Evolutionary conservation across 2,888 invertebrate genomes (phyloP), one percentile per base, ranked within the genome.

Genomic region (Pharmacophagus antenor): DNA sequence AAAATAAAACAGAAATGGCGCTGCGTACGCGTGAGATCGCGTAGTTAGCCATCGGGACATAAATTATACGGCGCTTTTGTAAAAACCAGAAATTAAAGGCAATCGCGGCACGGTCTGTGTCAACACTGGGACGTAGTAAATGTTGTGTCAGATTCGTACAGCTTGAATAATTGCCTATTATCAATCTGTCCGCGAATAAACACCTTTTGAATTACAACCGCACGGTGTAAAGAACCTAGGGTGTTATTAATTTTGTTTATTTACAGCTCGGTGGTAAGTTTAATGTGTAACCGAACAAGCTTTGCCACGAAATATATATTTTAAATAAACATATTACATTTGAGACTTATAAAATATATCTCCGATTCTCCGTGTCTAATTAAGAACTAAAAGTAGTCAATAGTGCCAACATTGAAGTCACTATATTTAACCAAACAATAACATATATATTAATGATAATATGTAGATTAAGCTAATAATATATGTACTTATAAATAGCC

Each of bases 71-170:
- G 20, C 18, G 18, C 4, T 42, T 42, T 44, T 20, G 27, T 44
- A 44, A 21, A 57, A 57, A 50, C 44, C 50, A 31, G 49, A 44
- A 42, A 57, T 57, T 50, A 57, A 42, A 49, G 31, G 12, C 21
- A 27, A 37, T 23, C 49, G 8, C 27, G 10, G 20, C 6, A 15
- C 25, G 10, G 50, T 27, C 25, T 48, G 48, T 48, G 50, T 57
- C 57, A 50, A 57, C 50, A 57, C 25, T 25, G 20, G 21, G 50
- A 50, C 44, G 21, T 20, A 42, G 44, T 44, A 44, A 57, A 44
- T 31, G 4, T 42, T 23, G 22, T 49, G 56, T 20, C 20, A 21
- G 47, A 12, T 27, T 12, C 44, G 42, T 25, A 6, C 20, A 17
- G 50, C 7, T 5, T 27, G 7, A 18, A 42, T 23, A 37, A 44